Percentiles rank a stretch among this genome's conserved stretches.
Evolutionary conservation across 2,797 vertebrate genomes (phyloP).

Genomic region (Taeniopygia guttata): DNA sequence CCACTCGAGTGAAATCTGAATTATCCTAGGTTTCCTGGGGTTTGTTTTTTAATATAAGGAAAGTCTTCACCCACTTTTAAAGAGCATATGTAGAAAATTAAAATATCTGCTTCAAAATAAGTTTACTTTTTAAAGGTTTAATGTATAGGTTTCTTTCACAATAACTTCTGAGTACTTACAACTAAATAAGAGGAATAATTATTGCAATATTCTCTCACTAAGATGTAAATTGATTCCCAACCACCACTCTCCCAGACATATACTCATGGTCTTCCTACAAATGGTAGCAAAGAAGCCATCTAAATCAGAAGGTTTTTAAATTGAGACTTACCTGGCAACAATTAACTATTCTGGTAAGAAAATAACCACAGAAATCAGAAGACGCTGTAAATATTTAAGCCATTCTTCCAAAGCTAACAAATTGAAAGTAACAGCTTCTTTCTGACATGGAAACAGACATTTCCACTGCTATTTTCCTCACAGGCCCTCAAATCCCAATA

Average conservation of each 20-base stretch:
- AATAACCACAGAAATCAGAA: neutral
- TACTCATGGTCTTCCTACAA: neutral
- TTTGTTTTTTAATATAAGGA: neutral
- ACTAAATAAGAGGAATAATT: neutral
- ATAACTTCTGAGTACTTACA: neutral
- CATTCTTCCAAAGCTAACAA: neutral
- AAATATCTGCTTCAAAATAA: neutral
- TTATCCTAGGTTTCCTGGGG: neutral
- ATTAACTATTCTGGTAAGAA: constrained; percentile 29
- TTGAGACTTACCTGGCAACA: neutral
- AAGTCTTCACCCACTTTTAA: neutral
- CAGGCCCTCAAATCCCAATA: neutral
- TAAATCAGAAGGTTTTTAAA: neutral
- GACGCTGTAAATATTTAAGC: constrained; percentile 47
- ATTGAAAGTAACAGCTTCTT: neutral
- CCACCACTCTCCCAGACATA: neutral
- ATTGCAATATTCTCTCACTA: neutral
- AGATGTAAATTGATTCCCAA: neutral
- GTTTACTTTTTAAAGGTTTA: neutral
- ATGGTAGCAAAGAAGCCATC: neutral
- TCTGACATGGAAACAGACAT: neutral
- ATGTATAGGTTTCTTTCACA: neutral
- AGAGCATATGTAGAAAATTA: neutral
- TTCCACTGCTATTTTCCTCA: neutral
- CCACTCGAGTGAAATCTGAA: neutral